Evolutionary conservation across 2,113 vertebrate species (phyloP).

Genomic region (Malurus alboscapulatus): DNA sequence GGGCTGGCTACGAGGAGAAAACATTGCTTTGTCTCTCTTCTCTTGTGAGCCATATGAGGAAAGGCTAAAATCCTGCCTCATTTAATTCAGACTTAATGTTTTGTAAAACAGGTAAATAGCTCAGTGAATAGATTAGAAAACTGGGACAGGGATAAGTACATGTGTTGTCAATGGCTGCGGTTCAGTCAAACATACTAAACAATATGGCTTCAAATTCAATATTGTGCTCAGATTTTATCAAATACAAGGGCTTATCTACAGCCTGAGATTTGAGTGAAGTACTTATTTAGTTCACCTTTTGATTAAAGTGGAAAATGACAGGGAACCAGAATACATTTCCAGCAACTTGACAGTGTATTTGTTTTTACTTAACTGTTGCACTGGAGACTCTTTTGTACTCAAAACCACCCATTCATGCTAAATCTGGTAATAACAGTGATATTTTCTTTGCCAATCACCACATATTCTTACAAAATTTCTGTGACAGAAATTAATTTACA

Average conservation of each 20-base stretch:
- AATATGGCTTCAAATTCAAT: not conserved
- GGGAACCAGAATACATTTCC: not conserved
- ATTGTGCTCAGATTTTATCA: not conserved
- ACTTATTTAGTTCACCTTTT: constrained; percentile 12
- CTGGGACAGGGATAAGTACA: not conserved
- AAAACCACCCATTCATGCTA: not conserved
- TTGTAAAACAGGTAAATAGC: not conserved
- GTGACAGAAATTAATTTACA: not conserved
- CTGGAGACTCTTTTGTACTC: not conserved
- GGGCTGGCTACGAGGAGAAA: not conserved
- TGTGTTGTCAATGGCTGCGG: not conserved
- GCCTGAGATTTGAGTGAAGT: not conserved
- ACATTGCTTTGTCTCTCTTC: not conserved
- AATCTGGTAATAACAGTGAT: constrained; percentile 2
- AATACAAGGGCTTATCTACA: constrained; percentile 1
- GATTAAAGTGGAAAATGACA: constrained; percentile 34
- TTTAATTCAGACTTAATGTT: not conserved
- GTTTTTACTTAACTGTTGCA: constrained; percentile 30
- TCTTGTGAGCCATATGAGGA: not conserved
- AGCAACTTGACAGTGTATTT: constrained; percentile 20
- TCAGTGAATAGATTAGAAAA: not conserved
- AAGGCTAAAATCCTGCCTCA: not conserved
- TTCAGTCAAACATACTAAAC: not conserved
- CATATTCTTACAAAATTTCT: constrained; percentile 1
- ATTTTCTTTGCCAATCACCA: constrained; percentile 3